These are phyloP conservation scores for Enteromius viviparus DNA, from an alignment of 2,797 vertebrate species.

Conservation along the genomic window DNA sequence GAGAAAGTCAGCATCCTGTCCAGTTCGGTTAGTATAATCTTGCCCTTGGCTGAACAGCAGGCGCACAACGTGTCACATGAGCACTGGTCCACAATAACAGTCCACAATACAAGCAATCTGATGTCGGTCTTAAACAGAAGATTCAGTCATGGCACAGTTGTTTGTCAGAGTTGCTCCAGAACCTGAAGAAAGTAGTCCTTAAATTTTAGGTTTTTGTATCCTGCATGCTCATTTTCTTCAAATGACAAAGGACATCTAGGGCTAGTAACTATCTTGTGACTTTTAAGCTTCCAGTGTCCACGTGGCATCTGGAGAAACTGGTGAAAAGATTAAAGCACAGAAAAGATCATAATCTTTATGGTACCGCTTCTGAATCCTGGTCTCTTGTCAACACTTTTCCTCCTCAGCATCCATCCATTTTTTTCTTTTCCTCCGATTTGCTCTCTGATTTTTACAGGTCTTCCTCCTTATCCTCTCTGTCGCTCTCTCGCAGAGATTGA, in stretches of 20 bases:
- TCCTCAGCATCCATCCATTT: constrained; percentile 18
- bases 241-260: not conserved
- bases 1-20: constrained; percentile 66
- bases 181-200: constrained; percentile 27
- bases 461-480: constrained; percentile 6
- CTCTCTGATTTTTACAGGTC: constrained; percentile 18
- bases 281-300: constrained; percentile 48
- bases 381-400: not conserved
- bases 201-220: constrained; percentile 3
- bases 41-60: constrained; percentile 20
- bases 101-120: constrained; percentile 24
- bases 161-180: not conserved
- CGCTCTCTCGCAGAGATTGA: constrained; percentile 11
- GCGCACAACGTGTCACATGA: constrained; percentile 18
- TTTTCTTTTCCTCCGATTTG: constrained; percentile 30
- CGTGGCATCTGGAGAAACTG: constrained; percentile 44
- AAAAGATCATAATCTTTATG: not conserved
- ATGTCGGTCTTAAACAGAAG: constrained; percentile 36
- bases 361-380: not conserved
- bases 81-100: not conserved
- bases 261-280: constrained; percentile 13
- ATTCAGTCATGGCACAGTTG: not conserved
- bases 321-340: constrained; percentile 1
- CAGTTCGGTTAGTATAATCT: constrained; percentile 49
- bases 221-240: constrained; percentile 9